Evolutionary conservation across 1,140 invertebrate species (phyloP).

Genomic region (Holotrichia oblita): DNA sequence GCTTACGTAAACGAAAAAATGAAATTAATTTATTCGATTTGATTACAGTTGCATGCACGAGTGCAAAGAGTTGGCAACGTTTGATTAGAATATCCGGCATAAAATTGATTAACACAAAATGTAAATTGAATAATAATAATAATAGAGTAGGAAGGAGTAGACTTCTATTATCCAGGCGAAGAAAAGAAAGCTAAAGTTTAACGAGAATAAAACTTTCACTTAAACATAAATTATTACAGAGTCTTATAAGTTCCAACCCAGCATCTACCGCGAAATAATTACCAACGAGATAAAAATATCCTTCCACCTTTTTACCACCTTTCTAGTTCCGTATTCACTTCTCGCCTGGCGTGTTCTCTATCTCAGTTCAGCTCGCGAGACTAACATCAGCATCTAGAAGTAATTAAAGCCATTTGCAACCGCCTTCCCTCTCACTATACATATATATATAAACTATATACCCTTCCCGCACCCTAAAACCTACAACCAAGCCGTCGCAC

Average conservation of each 20-base stretch:
- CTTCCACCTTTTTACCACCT: not conserved
- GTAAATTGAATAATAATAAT: too few relatives aligned
- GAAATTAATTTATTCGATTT: too few relatives aligned
- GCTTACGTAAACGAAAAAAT: not conserved
- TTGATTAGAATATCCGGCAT: too few relatives aligned
- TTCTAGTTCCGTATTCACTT: not conserved
- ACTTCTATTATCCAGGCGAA: not conserved
- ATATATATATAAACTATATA: not conserved
- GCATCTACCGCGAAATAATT: conserved; percentile 22
- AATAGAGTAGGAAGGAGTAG: too few relatives aligned
- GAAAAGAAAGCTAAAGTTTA: not conserved
- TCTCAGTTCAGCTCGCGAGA: not conserved
- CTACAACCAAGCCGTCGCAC: conserved; percentile 11
- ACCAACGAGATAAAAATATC: conserved; percentile 21
- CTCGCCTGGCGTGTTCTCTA: not conserved
- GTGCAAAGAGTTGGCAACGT: too few relatives aligned
- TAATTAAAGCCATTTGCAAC: conserved; percentile 47
- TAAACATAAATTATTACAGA: conserved; percentile 24
- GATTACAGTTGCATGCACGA: too few relatives aligned
- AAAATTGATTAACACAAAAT: too few relatives aligned
- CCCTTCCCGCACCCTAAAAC: too few relatives aligned
- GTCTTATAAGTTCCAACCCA: not conserved
- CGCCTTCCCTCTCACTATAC: not conserved
- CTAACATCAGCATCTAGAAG: conserved; percentile 8
- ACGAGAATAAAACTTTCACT: not conserved